A percentile compares a stretch with the other conserved stretches of the same genome.
Conservation (phyloP, 2,888 invertebrate genomes). For the Argyresthia albistria region DNA sequence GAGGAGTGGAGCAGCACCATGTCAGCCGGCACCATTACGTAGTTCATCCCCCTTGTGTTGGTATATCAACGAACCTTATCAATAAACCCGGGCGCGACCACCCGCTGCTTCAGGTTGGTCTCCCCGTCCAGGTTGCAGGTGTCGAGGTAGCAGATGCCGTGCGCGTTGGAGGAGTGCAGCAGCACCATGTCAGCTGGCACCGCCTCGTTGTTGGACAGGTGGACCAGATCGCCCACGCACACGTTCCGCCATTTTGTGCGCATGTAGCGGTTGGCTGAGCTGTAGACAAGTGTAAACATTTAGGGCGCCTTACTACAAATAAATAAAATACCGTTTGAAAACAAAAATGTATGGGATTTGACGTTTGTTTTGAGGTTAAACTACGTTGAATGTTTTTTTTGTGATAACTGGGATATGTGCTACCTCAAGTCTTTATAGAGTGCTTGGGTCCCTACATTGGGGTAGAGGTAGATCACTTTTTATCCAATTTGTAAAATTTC, state of each 20-base stretch:
- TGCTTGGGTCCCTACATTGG: no score
- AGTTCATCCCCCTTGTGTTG: no score
- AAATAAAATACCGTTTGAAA: no score
- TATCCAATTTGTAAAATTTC: no score
- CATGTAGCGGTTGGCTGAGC: conserved; percentile 86
- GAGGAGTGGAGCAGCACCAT: conserved; percentile 91
- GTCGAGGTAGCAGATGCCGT: conserved; percentile 94
- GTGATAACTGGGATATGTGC: no score
- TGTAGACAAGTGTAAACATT: no score
- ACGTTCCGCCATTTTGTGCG: conserved; percentile 92
- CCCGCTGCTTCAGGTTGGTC: conserved; percentile 93
- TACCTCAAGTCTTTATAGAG: no score
- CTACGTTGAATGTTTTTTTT: no score
- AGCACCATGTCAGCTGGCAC: conserved; percentile 97
- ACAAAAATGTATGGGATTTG: no score
- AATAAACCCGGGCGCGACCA: conserved; percentile 84
- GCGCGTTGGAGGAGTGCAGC: conserved; percentile 88
- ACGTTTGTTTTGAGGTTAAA: no score
- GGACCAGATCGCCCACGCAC: conserved; percentile 93
- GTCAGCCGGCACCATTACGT: conserved; percentile 98
- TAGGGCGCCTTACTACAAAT: no score
- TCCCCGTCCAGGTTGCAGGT: conserved; percentile 98
- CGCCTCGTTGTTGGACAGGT: conserved; percentile 95
- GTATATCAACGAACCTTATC: conserved; percentile 54
- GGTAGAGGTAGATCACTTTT: no score